These are phyloP conservation scores for Capreolus pygargus DNA, from an alignment of 2,113 vertebrate species.

Conservation along the genomic window DNA sequence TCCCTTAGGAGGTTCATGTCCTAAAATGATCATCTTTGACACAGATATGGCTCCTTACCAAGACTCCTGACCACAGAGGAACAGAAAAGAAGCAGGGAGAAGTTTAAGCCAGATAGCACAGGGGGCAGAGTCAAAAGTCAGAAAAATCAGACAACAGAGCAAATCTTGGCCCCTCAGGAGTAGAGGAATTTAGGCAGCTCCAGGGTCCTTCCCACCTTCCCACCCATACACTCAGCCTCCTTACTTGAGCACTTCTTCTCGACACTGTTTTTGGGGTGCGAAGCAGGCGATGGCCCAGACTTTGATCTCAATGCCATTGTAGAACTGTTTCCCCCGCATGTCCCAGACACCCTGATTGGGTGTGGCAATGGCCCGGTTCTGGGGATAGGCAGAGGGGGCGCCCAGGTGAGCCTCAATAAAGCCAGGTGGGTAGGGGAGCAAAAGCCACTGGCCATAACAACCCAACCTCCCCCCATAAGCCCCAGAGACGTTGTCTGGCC, in stretches of 20 bases:
- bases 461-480: slow-evolving; percentile 32
- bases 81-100: not conserved
- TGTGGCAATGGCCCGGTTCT: slow-evolving; percentile 98
- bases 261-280: slow-evolving; percentile 98
- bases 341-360: slow-evolving; percentile 99
- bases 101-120: not conserved
- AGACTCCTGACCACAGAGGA: not conserved
- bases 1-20: not conserved
- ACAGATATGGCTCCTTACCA: not conserved
- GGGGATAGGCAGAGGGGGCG: slow-evolving; percentile 51
- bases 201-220: not conserved
- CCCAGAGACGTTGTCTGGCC: slow-evolving; percentile 72
- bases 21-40: slow-evolving; percentile 38
- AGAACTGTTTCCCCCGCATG: slow-evolving; percentile 99
- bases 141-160: not conserved
- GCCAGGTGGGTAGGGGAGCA: slow-evolving; percentile 24
- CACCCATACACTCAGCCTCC: slow-evolving; percentile 70
- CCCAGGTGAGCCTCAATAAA: slow-evolving; percentile 70
- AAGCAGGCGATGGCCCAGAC: slow-evolving; percentile 99
- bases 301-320: slow-evolving; percentile 99
- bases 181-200: not conserved
- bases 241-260: slow-evolving; percentile 99
- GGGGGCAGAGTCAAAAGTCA: not conserved
- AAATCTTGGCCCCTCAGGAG: not conserved
- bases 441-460: not conserved